phyloP scores from a whole-genome alignment of 2,113 vertebrate species.

The Archocentrus centrarchus region DNA sequence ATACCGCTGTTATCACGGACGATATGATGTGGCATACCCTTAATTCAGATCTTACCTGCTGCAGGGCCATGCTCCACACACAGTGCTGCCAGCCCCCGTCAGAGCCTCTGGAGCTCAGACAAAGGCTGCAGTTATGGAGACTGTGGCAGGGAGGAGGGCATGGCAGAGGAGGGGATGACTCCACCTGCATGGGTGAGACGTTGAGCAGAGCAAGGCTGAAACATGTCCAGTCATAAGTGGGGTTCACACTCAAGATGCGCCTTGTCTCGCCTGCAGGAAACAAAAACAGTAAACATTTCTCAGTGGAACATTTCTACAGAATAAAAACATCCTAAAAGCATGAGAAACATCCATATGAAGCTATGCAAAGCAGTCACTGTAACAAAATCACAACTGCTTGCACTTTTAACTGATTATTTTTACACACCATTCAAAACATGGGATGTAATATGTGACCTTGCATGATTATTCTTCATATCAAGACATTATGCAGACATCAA shows the following conservation, averaged over 20 bases:
- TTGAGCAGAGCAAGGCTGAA: slow-evolving; percentile 94
- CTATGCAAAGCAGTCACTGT: background rate
- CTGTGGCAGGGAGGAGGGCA: slow-evolving; percentile 90
- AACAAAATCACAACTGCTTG: background rate
- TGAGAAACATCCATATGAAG: background rate
- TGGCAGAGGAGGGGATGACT: slow-evolving; percentile 89
- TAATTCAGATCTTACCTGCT: slow-evolving; percentile 79
- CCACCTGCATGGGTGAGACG: slow-evolving; percentile 93
- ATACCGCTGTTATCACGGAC: background rate
- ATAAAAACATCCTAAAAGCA: background rate
- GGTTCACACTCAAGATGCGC: slow-evolving; percentile 91
- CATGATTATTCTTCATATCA: too few species aligned
- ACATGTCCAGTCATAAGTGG: slow-evolving; percentile 93
- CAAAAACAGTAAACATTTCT: background rate
- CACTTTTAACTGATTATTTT: background rate
- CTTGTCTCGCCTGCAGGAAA: slow-evolving; percentile 87
- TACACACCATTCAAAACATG: too few species aligned
- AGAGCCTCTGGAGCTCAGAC: slow-evolving; percentile 88
- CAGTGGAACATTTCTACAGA: background rate
- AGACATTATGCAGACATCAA: too few species aligned
- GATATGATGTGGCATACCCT: too few species aligned
- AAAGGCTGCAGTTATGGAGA: slow-evolving; percentile 85
- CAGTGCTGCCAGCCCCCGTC: slow-evolving; percentile 94
- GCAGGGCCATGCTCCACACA: slow-evolving; percentile 90
- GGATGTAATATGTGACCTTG: too few species aligned